A percentile compares a stretch with the other conserved stretches of the same genome.
phyloP scores from a whole-genome alignment of 2,113 vertebrate species.

The Myrmecophaga tridactyla region DNA sequence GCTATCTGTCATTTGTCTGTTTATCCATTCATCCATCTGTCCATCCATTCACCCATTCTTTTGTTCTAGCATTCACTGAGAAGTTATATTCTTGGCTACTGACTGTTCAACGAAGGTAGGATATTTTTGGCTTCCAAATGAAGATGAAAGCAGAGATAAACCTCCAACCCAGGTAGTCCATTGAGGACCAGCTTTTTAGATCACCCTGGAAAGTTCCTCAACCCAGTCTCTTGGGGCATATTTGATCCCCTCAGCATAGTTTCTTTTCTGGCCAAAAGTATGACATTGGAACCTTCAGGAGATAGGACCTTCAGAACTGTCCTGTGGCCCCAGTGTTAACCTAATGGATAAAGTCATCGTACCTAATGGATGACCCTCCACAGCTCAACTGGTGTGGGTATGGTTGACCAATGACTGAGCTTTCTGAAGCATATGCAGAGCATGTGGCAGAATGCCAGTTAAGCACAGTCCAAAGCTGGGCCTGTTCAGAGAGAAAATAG shows the following conservation, averaged over 20 bases:
- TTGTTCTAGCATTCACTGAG: not conserved
- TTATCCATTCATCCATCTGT: not conserved
- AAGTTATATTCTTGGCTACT: not conserved
- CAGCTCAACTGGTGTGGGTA: accelerated
- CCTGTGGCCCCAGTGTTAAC: not conserved
- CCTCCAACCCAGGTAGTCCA: not conserved
- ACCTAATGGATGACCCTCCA: too few relatives aligned
- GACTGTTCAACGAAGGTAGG: not conserved
- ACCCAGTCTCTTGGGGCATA: not conserved
- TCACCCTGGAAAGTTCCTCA: not conserved
- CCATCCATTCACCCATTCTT: not conserved
- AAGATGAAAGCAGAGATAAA: not conserved
- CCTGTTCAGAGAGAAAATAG: not conserved
- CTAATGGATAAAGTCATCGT: not conserved
- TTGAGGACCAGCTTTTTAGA: accelerated
- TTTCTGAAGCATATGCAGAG: not conserved
- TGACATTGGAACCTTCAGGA: accelerated
- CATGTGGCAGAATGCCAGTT: not conserved
- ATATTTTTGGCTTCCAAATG: not conserved
- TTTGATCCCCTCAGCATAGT: not conserved
- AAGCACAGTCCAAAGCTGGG: not conserved
- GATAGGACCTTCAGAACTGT: not conserved
- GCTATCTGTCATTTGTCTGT: too few relatives aligned
- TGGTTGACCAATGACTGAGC: too few relatives aligned
- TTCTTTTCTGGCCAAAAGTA: not conserved